Conservation (phyloP, 1,140 invertebrate species). For the Ceratoteleas bidentatus region DNA sequence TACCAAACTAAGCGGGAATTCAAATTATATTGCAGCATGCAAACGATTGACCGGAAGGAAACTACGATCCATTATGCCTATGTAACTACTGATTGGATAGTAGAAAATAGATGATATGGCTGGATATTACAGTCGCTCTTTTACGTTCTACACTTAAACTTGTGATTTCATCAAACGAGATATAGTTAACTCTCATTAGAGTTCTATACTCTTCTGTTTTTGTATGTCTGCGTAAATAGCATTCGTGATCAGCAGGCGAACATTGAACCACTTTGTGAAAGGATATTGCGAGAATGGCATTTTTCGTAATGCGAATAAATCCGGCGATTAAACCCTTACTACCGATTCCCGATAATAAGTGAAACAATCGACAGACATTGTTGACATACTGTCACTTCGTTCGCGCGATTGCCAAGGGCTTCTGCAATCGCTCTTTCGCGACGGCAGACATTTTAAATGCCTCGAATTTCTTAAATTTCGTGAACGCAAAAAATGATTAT, state of each 20-base stretch:
- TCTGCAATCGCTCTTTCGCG: neutral
- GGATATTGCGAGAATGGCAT: neutral
- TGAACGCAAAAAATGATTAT: constrained; percentile 16
- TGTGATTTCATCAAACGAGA: constrained; percentile 18
- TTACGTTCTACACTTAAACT: constrained; percentile 42
- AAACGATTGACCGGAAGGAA: constrained; percentile 64
- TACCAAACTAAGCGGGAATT: constrained; percentile 51
- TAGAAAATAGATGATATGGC: constrained; percentile 57
- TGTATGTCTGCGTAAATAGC: constrained; percentile 13
- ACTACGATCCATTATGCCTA: constrained; percentile 59
- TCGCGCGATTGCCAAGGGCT: neutral
- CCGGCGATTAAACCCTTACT: neutral
- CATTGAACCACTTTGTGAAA: neutral
- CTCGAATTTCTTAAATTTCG: constrained; percentile 2
- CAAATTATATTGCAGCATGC: constrained; percentile 53
- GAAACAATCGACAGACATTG: constrained; percentile 3
- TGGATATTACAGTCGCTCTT: constrained; percentile 40
- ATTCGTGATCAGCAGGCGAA: neutral
- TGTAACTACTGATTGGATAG: constrained; percentile 67
- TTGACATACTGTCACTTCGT: neutral
- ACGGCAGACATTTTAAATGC: constrained; percentile 3
- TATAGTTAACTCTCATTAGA: constrained; percentile 38
- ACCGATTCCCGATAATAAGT: constrained; percentile 1
- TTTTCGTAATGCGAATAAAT: neutral
- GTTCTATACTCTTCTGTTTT: constrained; percentile 16